A percentile compares a stretch with the other conserved stretches of the same genome.
These are phyloP conservation scores for Larimichthys crocea DNA, from an alignment of 2,113 vertebrate genomes.

Conservation along the genomic window DNA sequence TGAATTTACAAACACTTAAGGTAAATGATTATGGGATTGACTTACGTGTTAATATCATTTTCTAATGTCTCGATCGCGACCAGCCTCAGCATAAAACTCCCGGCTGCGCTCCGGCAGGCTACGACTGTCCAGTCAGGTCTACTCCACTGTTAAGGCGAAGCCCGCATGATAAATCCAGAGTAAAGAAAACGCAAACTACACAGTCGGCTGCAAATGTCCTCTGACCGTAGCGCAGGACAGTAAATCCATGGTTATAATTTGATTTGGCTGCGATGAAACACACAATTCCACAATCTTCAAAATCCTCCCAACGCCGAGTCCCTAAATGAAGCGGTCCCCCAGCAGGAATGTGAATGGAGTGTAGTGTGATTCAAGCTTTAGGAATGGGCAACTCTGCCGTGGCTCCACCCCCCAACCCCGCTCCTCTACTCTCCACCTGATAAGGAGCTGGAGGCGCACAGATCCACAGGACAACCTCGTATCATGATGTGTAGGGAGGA, in stretches of 20 bases:
- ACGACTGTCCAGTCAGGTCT: slow-evolving; percentile 52
- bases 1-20: not conserved
- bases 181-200: slow-evolving; percentile 28
- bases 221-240: not conserved
- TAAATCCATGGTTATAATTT: slow-evolving; percentile 73
- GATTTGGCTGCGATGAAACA: slow-evolving; percentile 15
- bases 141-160: slow-evolving; percentile 64
- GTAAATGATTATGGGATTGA: not conserved
- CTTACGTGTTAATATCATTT: slow-evolving; percentile 86
- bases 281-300: slow-evolving; percentile 31
- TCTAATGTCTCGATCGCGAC: slow-evolving; percentile 24
- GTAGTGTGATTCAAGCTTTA: slow-evolving; percentile 79
- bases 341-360: slow-evolving; percentile 81
- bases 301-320: slow-evolving; percentile 17
- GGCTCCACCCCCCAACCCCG: slow-evolving; percentile 74
- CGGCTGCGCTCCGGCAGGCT: slow-evolving; percentile 33
- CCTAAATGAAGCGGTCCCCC: slow-evolving; percentile 55
- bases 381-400: slow-evolving; percentile 70
- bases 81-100: slow-evolving; percentile 58
- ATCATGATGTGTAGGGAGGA: not conserved
- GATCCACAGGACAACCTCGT: not conserved
- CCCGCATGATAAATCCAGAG: slow-evolving; percentile 77
- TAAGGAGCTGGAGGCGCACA: slow-evolving; percentile 41
- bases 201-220: slow-evolving; percentile 23
- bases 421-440: slow-evolving; percentile 65